Evolutionary conservation across 2,888 invertebrate species (phyloP), one percentile per base, ranked within the genome.

Genomic region (Chrysodeixis includens): DNA sequence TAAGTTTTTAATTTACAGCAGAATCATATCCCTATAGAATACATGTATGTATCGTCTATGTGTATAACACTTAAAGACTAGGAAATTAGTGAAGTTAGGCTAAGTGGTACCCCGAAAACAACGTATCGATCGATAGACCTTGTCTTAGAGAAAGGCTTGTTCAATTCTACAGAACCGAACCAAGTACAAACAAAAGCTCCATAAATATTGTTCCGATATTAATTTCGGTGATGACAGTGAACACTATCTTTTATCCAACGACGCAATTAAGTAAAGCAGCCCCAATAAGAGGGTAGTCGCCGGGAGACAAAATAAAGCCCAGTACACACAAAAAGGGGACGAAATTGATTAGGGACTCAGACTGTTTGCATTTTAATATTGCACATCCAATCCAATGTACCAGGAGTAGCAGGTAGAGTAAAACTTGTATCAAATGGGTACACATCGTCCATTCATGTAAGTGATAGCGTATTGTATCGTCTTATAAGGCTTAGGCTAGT

Each of bases 281-380:
- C n/a, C 65, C 61, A 64, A 74, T 64, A 74, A 62, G 63, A 57
- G 66, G 75, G 71, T 51, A 62, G 40, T 56, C 62, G 69, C 32
- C 63, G 60, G 69, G 64, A 60, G 59, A 56, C 63, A 66, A 66
- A 49, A 70, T 63, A 78, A 62, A 74, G 66, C 74, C 62, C 66
- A 61, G 65, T 56, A 49, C 62, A 40, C 60, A 79, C 69, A 69
- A 74, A 69, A 74, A 69, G 78, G 74, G 76, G 76, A 79, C 63
- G 54, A 66, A 77, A 77, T 77, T 69, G 74, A 78, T 78, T 67
- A 70, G 69, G 64, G 67, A 74, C 74, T 79, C 71, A 63, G 66
- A 66, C 57, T 74, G 75, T 74, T 74, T 74, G 75, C 75, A 66
- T 74, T 74, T 74, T 75, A 74, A 74, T 74, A 74, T 75, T 71